Conservation (phyloP, 1,140 invertebrate species). For the Heliconius melpomene region DNA sequence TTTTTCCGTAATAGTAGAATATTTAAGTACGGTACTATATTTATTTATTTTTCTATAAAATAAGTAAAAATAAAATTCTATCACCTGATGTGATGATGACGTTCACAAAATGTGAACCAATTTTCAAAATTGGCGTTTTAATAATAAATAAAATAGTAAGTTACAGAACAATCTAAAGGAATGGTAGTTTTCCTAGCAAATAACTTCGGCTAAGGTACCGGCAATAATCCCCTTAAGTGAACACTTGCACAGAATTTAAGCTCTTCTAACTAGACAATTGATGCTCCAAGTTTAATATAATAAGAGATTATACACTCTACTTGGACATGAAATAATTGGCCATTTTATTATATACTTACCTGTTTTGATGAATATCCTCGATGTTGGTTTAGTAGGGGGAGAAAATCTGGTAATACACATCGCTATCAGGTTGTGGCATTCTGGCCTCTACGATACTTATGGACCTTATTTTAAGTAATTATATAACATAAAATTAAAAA, state of each 20-base stretch:
- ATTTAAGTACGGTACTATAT: neutral
- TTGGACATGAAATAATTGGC: neutral
- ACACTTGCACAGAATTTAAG: conserved; percentile 25
- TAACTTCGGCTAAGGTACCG: conserved; percentile 2
- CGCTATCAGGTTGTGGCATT: no score
- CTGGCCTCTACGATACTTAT: no score
- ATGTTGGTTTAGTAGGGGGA: no score
- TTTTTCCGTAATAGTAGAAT: no score
- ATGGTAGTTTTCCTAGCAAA: conserved; percentile 3
- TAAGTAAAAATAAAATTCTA: neutral
- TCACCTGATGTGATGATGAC: no score
- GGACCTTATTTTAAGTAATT: no score
- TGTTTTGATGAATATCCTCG: neutral
- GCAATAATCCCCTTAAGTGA: conserved; percentile 30
- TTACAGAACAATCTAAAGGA: neutral
- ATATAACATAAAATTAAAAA: no score
- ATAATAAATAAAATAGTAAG: neutral
- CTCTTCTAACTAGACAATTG: conserved; percentile 27
- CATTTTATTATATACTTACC: neutral
- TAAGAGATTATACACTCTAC: neutral
- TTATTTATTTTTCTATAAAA: neutral
- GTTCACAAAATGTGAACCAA: neutral
- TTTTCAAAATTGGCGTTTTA: neutral
- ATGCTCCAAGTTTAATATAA: conserved; percentile 2
- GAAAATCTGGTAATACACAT: no score